These are phyloP conservation scores for Gulo gulo DNA, from an alignment of 2,113 vertebrate genomes.

Conservation along the genomic window DNA sequence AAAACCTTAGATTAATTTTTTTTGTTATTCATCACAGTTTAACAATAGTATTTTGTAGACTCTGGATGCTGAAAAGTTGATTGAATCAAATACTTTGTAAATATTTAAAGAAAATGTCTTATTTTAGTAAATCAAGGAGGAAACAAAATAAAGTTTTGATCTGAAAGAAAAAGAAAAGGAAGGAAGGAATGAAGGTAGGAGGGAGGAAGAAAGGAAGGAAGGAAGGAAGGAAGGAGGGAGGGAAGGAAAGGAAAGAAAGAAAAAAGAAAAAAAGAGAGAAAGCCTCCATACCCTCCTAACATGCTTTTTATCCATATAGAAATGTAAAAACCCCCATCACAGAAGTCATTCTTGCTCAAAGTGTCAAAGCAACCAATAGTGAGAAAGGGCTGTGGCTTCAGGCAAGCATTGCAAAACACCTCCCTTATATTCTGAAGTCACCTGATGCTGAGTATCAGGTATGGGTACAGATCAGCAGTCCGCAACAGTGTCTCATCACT, in stretches of 20 bases:
- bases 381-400: neutral
- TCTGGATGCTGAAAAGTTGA: neutral
- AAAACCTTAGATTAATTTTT: neutral
- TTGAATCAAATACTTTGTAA: neutral
- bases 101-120: neutral
- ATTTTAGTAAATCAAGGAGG: neutral
- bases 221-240: neutral
- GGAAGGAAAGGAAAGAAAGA: neutral
- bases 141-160: neutral
- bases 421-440: neutral
- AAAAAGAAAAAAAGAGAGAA: too few species aligned
- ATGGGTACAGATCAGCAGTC: neutral
- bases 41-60: neutral
- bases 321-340: too few species aligned
- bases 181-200: too few species aligned
- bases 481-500: accelerated
- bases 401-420: neutral
- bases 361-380: neutral
- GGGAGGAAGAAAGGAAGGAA: too few species aligned
- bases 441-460: neutral
- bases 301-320: neutral
- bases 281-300: neutral
- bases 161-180: neutral
- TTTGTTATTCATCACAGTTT: neutral
- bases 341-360: neutral